These are phyloP conservation scores for Caenorhabditis panamensis DNA, from an alignment of 2,888 invertebrate species.

Conservation along the genomic window DNA sequence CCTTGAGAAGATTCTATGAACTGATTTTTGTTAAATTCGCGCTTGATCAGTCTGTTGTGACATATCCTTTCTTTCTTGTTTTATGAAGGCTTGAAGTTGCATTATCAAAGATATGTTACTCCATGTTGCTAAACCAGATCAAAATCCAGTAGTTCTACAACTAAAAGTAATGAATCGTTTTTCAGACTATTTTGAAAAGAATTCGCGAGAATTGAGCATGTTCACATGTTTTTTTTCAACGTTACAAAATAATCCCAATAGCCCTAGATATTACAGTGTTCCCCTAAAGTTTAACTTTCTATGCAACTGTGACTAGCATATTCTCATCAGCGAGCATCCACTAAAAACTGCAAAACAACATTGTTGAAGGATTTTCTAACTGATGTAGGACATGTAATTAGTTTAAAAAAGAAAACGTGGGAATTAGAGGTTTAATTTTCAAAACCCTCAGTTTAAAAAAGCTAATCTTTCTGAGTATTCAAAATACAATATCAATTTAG, in stretches of 20 bases:
- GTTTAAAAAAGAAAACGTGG: slow-evolving; percentile 40
- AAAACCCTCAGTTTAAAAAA: too few species aligned
- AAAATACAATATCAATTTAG: too few species aligned
- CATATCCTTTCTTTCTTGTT: slow-evolving; percentile 44
- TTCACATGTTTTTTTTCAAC: too few species aligned
- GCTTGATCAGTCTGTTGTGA: slow-evolving; percentile 27
- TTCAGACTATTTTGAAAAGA: too few species aligned
- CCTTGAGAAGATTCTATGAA: slow-evolving; percentile 10
- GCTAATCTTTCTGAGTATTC: too few species aligned
- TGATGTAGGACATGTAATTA: slow-evolving; percentile 60
- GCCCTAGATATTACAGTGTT: too few species aligned
- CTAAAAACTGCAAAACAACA: slow-evolving; percentile 27
- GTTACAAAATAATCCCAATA: too few species aligned
- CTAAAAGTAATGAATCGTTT: too few species aligned
- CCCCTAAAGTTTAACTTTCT: slow-evolving; percentile 34
- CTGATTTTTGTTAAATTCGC: slow-evolving; percentile 38
- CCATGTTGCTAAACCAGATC: too few species aligned
- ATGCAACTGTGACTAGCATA: slow-evolving; percentile 48
- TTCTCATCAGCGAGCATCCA: slow-evolving; percentile 59
- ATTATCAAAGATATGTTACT: too few species aligned
- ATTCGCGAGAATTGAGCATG: too few species aligned
- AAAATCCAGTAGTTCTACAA: too few species aligned
- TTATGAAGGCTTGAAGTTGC: neutral
- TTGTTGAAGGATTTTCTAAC: slow-evolving; percentile 59
- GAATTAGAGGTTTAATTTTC: neutral